A percentile compares a stretch with the other conserved stretches of the same genome.
Conservation (phyloP, 2,113 vertebrate species). For the Phoxinus phoxinus region DNA sequence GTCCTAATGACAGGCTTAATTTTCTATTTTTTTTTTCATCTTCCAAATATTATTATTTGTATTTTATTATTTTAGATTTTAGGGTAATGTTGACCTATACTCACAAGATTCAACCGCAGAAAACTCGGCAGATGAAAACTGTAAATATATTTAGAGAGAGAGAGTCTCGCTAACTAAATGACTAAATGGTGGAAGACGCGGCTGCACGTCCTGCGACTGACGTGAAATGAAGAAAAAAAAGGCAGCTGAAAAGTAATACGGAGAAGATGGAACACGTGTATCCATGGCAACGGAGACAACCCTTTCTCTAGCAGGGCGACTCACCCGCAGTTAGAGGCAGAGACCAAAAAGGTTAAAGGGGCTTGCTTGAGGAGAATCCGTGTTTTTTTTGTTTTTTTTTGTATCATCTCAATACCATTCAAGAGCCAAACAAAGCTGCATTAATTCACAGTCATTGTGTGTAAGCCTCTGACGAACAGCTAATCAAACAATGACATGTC, state of each 20-base stretch:
- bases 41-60: not conserved
- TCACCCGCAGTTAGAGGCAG: conserved; percentile 35
- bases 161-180: not conserved
- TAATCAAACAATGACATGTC: conserved; percentile 15
- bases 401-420: conserved; percentile 8
- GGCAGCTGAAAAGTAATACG: conserved; percentile 18
- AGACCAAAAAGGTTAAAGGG: conserved; percentile 12
- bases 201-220: not conserved
- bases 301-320: conserved; percentile 6
- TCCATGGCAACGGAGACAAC: conserved; percentile 48
- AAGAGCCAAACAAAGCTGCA: not conserved
- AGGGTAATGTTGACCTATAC: too few relatives aligned
- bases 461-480: conserved; percentile 3
- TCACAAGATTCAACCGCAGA: too few relatives aligned
- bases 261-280: conserved; percentile 32
- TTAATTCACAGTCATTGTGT: conserved; percentile 17
- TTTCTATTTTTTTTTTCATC: too few relatives aligned
- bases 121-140: not conserved
- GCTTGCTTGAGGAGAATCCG: conserved; percentile 30
- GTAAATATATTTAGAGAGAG: not conserved
- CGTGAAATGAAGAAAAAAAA: not conserved
- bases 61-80: too few relatives aligned
- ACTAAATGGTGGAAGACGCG: not conserved
- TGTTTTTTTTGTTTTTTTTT: not conserved
- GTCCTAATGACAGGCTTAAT: not conserved